Percentiles rank a stretch among this genome's conserved stretches.
These are phyloP conservation scores for Ochlodes sylvanus DNA, from an alignment of 2,888 invertebrate species.

Conservation along the genomic window DNA sequence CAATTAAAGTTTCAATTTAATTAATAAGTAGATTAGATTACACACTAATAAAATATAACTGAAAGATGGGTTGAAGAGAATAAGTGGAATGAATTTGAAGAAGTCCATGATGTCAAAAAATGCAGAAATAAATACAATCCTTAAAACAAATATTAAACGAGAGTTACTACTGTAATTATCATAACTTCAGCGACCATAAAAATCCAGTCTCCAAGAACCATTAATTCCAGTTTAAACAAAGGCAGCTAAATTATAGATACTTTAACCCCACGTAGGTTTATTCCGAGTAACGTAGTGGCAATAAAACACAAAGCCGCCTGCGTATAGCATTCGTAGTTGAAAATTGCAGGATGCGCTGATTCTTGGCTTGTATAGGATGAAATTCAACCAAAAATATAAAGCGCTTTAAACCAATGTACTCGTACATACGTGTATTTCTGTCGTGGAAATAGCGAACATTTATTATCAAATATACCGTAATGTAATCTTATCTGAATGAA, in stretches of 20 bases:
- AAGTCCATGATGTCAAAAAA: too few species aligned
- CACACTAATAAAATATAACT: too few species aligned
- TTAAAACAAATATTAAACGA: too few species aligned
- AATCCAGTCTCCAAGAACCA: not conserved
- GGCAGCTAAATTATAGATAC: constrained; percentile 4
- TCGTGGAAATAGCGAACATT: not conserved
- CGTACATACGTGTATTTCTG: not conserved
- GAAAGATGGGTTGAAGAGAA: too few species aligned
- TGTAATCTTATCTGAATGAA: too few species aligned
- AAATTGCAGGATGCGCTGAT: constrained; percentile 13
- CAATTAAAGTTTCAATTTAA: too few species aligned
- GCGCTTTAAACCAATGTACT: too few species aligned
- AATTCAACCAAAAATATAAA: not conserved
- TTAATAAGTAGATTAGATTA: too few species aligned
- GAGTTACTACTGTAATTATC: not conserved
- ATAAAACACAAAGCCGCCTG: constrained; percentile 52
- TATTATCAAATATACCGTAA: too few species aligned
- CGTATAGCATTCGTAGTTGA: constrained; percentile 10
- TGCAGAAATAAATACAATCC: too few species aligned
- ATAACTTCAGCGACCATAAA: not conserved
- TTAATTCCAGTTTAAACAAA: not conserved
- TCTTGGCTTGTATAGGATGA: not conserved
- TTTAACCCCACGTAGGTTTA: constrained; percentile 14
- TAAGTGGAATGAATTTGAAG: too few species aligned
- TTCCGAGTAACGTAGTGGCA: constrained; percentile 45